Percentiles rank a stretch among this genome's conserved stretches.
Evolutionary conservation across 2,113 vertebrate species (phyloP).

Genomic region (Tetrax tetrax): DNA sequence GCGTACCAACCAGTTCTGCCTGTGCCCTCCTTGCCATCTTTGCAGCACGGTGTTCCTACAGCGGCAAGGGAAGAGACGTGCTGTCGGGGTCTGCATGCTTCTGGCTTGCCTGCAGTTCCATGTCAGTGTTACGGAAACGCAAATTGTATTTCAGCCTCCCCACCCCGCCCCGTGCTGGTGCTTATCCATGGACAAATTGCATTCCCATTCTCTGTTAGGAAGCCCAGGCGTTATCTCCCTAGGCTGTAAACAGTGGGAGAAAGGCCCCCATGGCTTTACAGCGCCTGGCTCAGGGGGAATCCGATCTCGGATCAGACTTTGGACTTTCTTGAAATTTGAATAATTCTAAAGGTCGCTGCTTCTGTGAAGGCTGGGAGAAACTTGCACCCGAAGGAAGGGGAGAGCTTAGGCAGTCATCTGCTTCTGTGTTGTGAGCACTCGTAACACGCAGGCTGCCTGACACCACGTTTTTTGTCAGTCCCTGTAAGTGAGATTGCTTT

Average conservation of each 20-base stretch:
- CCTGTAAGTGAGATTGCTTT: background rate
- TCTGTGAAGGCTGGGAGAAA: background rate
- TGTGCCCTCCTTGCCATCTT: background rate
- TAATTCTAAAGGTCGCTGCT: background rate
- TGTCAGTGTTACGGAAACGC: accelerated
- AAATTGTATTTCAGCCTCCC: background rate
- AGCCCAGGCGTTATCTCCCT: background rate
- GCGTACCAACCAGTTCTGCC: background rate
- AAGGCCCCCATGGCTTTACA: background rate
- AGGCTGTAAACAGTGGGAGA: background rate
- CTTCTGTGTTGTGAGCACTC: background rate
- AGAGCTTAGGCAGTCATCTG: background rate
- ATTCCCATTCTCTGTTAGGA: background rate
- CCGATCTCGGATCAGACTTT: background rate
- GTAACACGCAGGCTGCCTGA: accelerated
- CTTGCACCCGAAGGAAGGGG: background rate
- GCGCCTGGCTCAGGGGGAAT: background rate
- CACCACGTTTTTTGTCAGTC: background rate
- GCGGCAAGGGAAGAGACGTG: background rate
- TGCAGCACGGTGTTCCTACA: background rate
- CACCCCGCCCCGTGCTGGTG: background rate
- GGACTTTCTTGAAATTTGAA: background rate
- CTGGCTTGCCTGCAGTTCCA: background rate
- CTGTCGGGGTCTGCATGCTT: background rate
- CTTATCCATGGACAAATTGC: background rate